phyloP scores from a whole-genome alignment of 1,140 invertebrate species.

The Diorhabda carinulata region DNA sequence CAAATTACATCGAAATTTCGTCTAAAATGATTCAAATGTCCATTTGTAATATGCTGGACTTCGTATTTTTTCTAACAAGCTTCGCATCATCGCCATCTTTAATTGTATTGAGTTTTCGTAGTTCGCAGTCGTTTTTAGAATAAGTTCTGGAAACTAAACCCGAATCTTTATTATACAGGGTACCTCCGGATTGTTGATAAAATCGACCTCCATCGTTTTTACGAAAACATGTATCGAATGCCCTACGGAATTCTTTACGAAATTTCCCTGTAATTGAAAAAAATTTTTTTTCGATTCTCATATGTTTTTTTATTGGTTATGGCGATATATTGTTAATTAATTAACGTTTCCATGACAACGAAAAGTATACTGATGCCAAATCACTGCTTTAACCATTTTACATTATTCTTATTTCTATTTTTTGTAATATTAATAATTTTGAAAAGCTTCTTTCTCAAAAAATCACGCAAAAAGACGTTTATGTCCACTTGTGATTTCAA shows the following conservation, averaged over 20 bases:
- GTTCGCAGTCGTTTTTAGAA: conserved; percentile 12
- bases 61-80: conserved; percentile 14
- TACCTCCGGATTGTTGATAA: conserved; percentile 12
- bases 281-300: too few species aligned
- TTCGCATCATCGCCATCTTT: conserved; percentile 1
- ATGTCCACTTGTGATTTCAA: too few species aligned
- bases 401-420: too few species aligned
- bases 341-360: too few species aligned
- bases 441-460: too few species aligned
- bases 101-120: conserved; percentile 10
- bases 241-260: conserved; percentile 35
- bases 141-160: conserved; percentile 9
- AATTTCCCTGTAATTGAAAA: conserved; percentile 34
- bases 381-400: too few species aligned
- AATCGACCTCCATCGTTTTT: not conserved
- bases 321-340: too few species aligned
- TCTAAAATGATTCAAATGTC: conserved; percentile 9
- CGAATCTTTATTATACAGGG: conserved; percentile 12
- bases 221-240: conserved; percentile 32
- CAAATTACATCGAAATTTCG: not conserved
- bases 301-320: too few species aligned
- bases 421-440: too few species aligned
- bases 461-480: too few species aligned
- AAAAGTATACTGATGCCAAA: too few species aligned
- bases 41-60: conserved; percentile 16